Evolutionary conservation across 37 sponge, comb jelly and placozoan genomes (phyloP).

Genomic region (Mnemiopsis leidyi): DNA sequence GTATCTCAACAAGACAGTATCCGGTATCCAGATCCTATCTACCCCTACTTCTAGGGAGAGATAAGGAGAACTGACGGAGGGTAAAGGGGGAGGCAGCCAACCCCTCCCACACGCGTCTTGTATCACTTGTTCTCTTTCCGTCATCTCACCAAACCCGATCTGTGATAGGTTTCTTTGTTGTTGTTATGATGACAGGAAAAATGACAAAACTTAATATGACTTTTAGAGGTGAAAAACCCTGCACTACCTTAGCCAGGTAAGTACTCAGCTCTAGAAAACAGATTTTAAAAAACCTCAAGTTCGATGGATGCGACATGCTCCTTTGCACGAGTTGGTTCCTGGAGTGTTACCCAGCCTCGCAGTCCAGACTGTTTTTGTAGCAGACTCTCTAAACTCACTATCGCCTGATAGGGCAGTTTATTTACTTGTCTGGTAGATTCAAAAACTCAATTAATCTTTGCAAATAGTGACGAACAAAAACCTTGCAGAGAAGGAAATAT

Average conservation of each 20-base stretch:
- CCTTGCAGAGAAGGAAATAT: too few relatives aligned
- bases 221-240: too few relatives aligned
- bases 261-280: too few relatives aligned
- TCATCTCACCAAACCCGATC: conserved; percentile 33
- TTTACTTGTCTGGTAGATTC: too few relatives aligned
- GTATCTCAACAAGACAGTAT: conserved; percentile 3
- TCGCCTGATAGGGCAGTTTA: too few relatives aligned
- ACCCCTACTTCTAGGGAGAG: background rate
- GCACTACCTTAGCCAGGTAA: too few relatives aligned
- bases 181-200: too few relatives aligned
- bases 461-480: too few relatives aligned
- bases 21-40: conserved; percentile 50
- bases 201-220: too few relatives aligned
- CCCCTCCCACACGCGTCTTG: conserved; percentile 20
- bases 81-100: conserved; percentile 57
- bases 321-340: background rate
- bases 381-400: background rate
- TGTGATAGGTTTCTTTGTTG: too few relatives aligned
- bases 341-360: conserved; percentile 25
- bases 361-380: conserved; percentile 39
- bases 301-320: conserved; percentile 11
- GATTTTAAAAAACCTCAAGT: background rate
- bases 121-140: conserved; percentile 53
- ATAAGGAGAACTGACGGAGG: background rate
- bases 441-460: too few relatives aligned